Evolutionary conservation across 2,797 vertebrate genomes (phyloP), one percentile per base, ranked within the genome.

Genomic region (Podarcis lilfordi): DNA sequence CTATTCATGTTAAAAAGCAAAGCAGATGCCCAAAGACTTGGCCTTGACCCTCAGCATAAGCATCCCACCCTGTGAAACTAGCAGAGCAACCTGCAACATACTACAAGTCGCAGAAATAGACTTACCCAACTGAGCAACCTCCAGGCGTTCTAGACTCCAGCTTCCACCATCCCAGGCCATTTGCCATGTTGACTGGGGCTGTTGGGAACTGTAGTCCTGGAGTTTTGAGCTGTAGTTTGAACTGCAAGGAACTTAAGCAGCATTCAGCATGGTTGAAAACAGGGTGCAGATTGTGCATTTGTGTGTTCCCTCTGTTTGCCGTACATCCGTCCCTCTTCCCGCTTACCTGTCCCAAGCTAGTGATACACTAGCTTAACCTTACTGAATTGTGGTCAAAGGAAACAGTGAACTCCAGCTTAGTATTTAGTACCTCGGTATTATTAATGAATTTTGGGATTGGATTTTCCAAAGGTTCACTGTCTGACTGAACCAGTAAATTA

Each of bases 371-470:
- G 86, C 91, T 93, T 92, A 90, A 71, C 87, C 71, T 64, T 88
- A 88, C 80, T 92, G 90, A 88, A 89, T 90, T 89, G 77, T 35
- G 25, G 69, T 82, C 87, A 84, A 89, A 69, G 55, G 81, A 89
- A 92, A 91, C 43, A 59, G 80, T 92, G 92, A 94, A 91, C 74
- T 86, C 93, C 69, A 87, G 76, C 35, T 64, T 35, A 88, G 88
- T 89, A 84, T 94, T 91, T 86, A 91, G 86, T 84, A 68, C 50
- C 92, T 92, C 89, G 89, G 88, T 92, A 89, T 90, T 93, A 94
- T 88, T 92, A 93, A 94, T 94, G 77, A 92, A 95, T 94, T 92
- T 91, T 82, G n/a, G 75, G 92, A 95, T 91, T 94, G 92, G 75
- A 91, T 94, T 94, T 93, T 91, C 87, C 89, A 68, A 92, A 92